phyloP scores from a whole-genome alignment of 2,888 invertebrate species.

The Drosophila vallismaia region DNA sequence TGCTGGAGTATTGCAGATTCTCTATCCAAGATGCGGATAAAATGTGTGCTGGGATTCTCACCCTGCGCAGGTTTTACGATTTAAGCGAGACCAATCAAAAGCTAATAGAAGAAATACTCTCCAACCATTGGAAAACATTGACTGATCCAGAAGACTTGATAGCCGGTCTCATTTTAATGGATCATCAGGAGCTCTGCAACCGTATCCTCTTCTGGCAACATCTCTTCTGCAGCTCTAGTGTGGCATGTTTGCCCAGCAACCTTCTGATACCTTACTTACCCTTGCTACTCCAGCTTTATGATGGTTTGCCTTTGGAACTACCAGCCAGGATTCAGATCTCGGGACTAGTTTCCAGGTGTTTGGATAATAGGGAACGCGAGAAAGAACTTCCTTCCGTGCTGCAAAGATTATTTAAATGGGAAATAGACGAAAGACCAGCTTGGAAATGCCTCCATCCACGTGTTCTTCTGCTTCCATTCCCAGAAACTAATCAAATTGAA shows the following conservation, averaged over 20 bases:
- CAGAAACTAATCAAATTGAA: conserved; percentile 30
- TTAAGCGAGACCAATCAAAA: conserved; percentile 62
- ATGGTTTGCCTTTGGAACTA: conserved; percentile 60
- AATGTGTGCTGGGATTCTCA: conserved; percentile 72
- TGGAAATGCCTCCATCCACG: conserved; percentile 70
- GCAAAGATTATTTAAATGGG: conserved; percentile 57
- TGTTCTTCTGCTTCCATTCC: conserved; percentile 54
- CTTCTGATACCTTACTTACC: conserved; percentile 74
- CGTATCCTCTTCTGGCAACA: conserved; percentile 70
- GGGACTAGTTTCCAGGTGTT: conserved; percentile 69
- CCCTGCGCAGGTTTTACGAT: conserved; percentile 75
- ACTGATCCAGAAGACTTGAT: conserved; percentile 69
- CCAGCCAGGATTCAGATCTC: conserved; percentile 54
- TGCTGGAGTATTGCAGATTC: conserved; percentile 69
- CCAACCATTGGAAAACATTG: conserved; percentile 59
- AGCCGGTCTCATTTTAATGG: conserved; percentile 79
- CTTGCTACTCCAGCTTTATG: conserved; percentile 73
- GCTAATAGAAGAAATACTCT: conserved; percentile 51
- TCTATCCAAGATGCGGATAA: conserved; percentile 53
- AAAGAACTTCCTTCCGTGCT: conserved; percentile 71
- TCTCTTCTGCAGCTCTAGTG: conserved; percentile 80
- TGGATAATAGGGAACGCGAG: conserved; percentile 72
- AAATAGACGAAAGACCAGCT: neutral
- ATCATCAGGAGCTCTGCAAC: conserved; percentile 67
- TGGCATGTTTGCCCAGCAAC: conserved; percentile 79